phyloP scores from a whole-genome alignment of 1,140 invertebrate species.

The Temnothorax nylanderi region DNA sequence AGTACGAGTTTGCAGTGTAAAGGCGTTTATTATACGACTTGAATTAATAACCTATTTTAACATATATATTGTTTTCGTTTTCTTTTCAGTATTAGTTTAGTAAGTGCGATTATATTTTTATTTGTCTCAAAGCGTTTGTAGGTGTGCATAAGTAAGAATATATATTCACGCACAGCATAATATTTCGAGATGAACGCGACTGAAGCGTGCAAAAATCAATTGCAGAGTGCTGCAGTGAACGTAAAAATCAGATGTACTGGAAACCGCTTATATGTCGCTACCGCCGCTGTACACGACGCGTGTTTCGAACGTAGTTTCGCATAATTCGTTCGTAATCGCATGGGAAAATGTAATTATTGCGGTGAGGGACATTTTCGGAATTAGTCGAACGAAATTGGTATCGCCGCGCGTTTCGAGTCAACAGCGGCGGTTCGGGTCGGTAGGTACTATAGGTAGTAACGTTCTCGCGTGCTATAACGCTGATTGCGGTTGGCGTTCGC shows the following conservation, averaged over 20 bases:
- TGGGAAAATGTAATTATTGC: constrained; percentile 32
- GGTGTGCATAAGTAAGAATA: neutral
- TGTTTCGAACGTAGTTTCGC: neutral
- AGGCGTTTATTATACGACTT: neutral
- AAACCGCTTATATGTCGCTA: neutral
- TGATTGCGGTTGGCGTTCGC: constrained; percentile 50
- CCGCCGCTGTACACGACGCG: too few relatives aligned
- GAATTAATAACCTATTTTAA: neutral
- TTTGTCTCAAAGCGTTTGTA: neutral
- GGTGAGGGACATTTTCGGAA: constrained; percentile 14
- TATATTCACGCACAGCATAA: neutral
- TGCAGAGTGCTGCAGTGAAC: neutral
- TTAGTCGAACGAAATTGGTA: constrained; percentile 19
- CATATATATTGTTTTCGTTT: neutral
- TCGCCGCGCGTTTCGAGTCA: neutral
- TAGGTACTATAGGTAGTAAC: neutral
- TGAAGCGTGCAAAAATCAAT: neutral
- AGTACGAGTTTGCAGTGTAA: neutral
- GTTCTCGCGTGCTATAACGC: constrained; percentile 16
- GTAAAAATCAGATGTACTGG: neutral
- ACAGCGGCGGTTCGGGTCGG: neutral
- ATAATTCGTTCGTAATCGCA: constrained; percentile 29
- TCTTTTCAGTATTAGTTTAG: neutral
- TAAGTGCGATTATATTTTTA: neutral
- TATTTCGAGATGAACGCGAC: neutral